Base-by-base conservation (phyloP, 2,888 invertebrate genomes). In the Amphiduros pacificus region DNA sequence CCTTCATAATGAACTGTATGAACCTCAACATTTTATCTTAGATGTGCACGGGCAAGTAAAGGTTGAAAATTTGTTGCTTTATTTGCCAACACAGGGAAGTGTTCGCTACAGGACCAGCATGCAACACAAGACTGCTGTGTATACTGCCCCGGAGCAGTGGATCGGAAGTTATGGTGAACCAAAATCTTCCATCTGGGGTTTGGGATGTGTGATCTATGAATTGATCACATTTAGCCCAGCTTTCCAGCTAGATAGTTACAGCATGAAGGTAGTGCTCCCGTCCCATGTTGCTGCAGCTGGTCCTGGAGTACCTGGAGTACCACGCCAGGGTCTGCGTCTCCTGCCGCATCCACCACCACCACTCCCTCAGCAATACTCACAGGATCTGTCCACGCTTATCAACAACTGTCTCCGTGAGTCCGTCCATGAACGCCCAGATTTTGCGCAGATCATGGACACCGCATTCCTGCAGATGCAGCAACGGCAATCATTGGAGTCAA, bases 41-140 rank as follows among this genome's bases (percentile, higher is more conserved):
- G 69, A 69, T 40, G 63, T 65, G 40, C 55, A 66, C 55, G 75
- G 75, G n/a, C 66, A 71, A 54, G 62, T 75, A 6, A 74, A 74
- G 61, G 57, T 75, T n/a, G 75, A 75, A 54, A 74, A 75, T 65
- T 57, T 74, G 66, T 62, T 75, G 52, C 69, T 75, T 5, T 75
- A 75, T 61, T 65, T 73, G 48, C 75, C 75, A 22, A 63, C 63
- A 26, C 65, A 66, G 57, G 48, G 63, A 20, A 71, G 68, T 27
- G 60, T 67, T n/a, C 68, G 64, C 48, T 74, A 69, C 60, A 68
- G 69, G 41, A 71, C 69, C 26, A 54, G 56, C 48, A 54, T 60
- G 31, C 59, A 51, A 32, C 56, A 60, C 60, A 59, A 55, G 11
- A 26, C 56, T 24, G 66, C 70, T 20, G 66, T 67, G 36, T 67